Conservation (phyloP, 2,113 vertebrate genomes). For the Myrmophylax atrothorax region DNA sequence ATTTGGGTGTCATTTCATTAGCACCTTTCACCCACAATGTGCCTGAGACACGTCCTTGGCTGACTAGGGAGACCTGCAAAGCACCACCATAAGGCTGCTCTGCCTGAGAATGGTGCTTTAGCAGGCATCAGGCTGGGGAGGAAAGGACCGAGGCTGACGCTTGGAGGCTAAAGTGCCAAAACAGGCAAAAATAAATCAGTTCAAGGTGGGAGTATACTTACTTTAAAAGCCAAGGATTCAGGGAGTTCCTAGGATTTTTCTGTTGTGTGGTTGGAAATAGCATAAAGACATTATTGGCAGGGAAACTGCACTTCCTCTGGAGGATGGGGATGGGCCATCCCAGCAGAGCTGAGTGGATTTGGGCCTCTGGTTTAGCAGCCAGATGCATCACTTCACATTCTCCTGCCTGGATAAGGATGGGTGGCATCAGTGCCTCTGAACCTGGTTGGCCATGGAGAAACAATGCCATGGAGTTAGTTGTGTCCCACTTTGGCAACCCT, state of each 20-base stretch:
- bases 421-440: neutral
- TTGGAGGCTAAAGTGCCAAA: neutral
- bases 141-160: neutral
- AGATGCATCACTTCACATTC: neutral
- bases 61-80: neutral
- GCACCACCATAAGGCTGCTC: neutral
- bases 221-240: slow-evolving; percentile 27
- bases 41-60: fast-evolving
- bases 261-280: neutral
- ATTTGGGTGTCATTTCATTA: neutral
- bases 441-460: neutral
- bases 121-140: neutral
- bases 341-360: neutral
- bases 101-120: neutral
- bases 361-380: neutral
- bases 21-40: neutral
- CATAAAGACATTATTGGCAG: slow-evolving; percentile 9
- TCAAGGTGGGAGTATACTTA: neutral
- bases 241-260: slow-evolving; percentile 17
- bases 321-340: neutral
- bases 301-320: neutral
- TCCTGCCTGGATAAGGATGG: neutral
- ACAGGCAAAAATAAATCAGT: slow-evolving; percentile 14
- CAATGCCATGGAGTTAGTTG: fast-evolving
- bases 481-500: neutral